These are phyloP conservation scores for Orthosia cruda DNA, from an alignment of 2,888 invertebrate genomes.

Conservation along the genomic window DNA sequence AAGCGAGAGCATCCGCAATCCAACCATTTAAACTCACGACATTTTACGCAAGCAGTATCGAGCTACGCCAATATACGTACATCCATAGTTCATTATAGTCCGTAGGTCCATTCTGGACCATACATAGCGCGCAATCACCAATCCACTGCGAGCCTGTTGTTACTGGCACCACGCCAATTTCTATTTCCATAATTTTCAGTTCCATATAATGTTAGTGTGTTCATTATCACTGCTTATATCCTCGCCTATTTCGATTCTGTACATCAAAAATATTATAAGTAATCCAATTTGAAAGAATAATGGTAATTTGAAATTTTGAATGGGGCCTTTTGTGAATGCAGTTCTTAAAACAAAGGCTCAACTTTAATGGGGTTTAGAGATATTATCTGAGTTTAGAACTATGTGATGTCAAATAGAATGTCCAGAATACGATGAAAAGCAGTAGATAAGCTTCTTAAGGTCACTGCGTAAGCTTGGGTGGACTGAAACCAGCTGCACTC, in stretches of 20 bases:
- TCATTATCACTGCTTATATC: slow-evolving; percentile 36
- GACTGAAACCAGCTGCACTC: not conserved
- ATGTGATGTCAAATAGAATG: not conserved
- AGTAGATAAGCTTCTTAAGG: not conserved
- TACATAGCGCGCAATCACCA: slow-evolving; percentile 57
- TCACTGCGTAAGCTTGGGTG: not conserved
- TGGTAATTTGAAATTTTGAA: slow-evolving; percentile 1
- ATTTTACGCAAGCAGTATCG: slow-evolving; percentile 44
- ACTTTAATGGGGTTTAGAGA: slow-evolving; percentile 29
- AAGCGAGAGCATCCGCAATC: slow-evolving; percentile 41
- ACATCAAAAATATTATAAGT: slow-evolving; percentile 25
- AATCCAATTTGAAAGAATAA: slow-evolving; percentile 31
- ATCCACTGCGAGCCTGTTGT: slow-evolving; percentile 54
- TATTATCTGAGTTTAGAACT: slow-evolving; percentile 18
- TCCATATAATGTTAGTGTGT: slow-evolving; percentile 59
- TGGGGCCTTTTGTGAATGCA: not conserved
- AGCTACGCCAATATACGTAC: slow-evolving; percentile 50
- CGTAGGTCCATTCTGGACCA: no score
- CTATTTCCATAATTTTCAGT: slow-evolving; percentile 67
- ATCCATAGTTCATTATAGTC: no score
- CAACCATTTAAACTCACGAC: slow-evolving; percentile 41
- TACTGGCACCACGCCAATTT: slow-evolving; percentile 66
- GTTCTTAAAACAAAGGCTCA: slow-evolving; percentile 7
- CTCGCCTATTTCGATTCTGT: slow-evolving; percentile 7
- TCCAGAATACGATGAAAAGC: not conserved